Evolutionary conservation across 2,797 vertebrate species (phyloP).

Genomic region (Falco novaeseelandiae): DNA sequence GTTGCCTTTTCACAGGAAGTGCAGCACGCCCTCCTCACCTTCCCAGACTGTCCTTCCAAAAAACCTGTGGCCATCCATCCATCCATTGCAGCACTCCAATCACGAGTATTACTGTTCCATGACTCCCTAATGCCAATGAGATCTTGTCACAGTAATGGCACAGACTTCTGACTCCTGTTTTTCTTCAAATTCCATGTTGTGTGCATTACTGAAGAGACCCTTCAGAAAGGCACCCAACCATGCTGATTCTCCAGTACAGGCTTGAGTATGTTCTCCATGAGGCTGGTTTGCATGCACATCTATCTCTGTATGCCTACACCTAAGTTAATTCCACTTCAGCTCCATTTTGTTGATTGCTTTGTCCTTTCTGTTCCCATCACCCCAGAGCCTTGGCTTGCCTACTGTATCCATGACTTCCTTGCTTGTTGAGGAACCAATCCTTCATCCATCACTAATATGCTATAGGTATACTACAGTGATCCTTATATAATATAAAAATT

Average conservation of each 20-base stretch:
- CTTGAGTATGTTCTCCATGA: not conserved
- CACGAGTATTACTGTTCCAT: too few relatives aligned
- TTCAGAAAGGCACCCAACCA: not conserved
- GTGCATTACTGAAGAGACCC: not conserved
- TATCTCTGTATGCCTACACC: not conserved
- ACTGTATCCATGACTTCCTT: not conserved
- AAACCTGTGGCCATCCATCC: not conserved
- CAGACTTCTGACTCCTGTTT: too few relatives aligned
- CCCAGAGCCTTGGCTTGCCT: not conserved
- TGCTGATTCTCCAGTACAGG: not conserved
- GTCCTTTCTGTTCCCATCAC: not conserved
- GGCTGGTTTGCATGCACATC: not conserved
- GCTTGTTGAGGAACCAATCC: not conserved
- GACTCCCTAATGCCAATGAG: not conserved
- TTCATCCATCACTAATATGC: not conserved
- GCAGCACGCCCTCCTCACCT: not conserved
- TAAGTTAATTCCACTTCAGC: not conserved
- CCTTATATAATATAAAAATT: not conserved
- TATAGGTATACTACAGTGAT: not conserved
- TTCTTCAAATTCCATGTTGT: too few relatives aligned
- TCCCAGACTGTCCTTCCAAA: not conserved
- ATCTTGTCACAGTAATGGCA: too few relatives aligned
- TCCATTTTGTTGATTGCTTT: not conserved
- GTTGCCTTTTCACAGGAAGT: not conserved
- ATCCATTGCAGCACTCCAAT: not conserved